These are phyloP conservation scores for Cololabis saira DNA, from an alignment of 2,113 vertebrate genomes.

Conservation along the genomic window DNA sequence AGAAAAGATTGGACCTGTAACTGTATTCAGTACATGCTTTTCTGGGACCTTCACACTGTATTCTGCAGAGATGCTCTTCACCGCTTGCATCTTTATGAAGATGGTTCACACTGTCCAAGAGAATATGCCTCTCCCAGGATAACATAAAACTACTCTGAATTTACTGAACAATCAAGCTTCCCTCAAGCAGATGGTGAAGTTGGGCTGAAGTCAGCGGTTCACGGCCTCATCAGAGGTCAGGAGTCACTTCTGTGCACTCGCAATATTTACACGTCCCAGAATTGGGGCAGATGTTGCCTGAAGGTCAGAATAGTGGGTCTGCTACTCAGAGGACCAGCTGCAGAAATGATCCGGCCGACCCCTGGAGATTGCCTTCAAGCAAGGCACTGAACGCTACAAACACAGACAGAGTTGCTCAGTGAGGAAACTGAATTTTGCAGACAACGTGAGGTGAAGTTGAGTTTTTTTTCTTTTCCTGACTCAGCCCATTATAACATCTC, in stretches of 20 bases:
- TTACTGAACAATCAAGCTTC: not conserved
- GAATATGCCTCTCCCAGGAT: not conserved
- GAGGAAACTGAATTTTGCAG: too few species aligned
- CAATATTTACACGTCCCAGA: slow-evolving; percentile 14
- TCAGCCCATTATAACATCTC: too few species aligned
- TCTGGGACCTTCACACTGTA: too few species aligned
- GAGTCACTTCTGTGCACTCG: slow-evolving; percentile 12
- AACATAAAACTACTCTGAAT: rapidly evolving
- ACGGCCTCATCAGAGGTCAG: slow-evolving; percentile 7
- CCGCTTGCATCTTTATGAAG: too few species aligned
- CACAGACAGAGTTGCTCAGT: not conserved
- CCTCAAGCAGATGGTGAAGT: slow-evolving; percentile 32
- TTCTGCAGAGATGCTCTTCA: too few species aligned
- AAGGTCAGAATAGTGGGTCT: slow-evolving; percentile 2
- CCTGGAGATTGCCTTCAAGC: slow-evolving; percentile 2
- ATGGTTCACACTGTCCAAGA: too few species aligned
- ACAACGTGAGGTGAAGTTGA: too few species aligned
- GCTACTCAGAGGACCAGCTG: slow-evolving; percentile 20
- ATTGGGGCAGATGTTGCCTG: slow-evolving; percentile 22
- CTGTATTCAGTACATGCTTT: too few species aligned
- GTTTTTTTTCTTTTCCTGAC: too few species aligned
- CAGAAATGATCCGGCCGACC: not conserved
- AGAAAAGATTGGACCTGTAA: too few species aligned
- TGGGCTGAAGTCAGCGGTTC: not conserved
- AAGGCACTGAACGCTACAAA: slow-evolving; percentile 4